A percentile compares a stretch with the other conserved stretches of the same genome.
These are phyloP conservation scores for Alaudala cheleensis DNA, from an alignment of 2,113 vertebrate species.

Conservation along the genomic window DNA sequence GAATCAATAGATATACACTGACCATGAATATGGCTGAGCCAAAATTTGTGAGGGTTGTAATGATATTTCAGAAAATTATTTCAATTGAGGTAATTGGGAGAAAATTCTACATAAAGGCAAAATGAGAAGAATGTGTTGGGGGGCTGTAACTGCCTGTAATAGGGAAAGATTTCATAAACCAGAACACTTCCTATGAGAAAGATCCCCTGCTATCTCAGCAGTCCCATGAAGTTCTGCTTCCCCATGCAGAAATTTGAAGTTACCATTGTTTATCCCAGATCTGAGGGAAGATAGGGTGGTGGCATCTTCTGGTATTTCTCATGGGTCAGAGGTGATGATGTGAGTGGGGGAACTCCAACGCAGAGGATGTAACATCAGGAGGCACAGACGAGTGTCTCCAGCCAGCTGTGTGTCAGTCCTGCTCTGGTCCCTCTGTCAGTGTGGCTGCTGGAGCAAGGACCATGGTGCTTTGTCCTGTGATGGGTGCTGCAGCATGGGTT, in stretches of 20 bases:
- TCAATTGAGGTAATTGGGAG: neutral
- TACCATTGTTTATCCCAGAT: neutral
- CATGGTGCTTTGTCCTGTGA: neutral
- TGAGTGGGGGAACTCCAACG: neutral
- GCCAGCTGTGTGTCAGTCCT: neutral
- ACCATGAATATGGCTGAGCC: neutral
- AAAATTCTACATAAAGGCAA: neutral
- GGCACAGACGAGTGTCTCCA: accelerated
- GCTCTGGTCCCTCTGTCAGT: accelerated
- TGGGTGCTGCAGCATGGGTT: accelerated
- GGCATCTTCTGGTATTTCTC: neutral
- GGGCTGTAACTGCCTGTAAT: neutral
- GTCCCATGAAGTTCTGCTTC: neutral
- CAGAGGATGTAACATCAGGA: neutral
- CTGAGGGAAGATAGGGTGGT: neutral
- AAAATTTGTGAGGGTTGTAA: neutral
- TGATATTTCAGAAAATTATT: neutral
- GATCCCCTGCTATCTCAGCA: conserved; percentile 13
- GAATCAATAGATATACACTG: neutral
- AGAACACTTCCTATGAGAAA: neutral
- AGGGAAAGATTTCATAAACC: neutral
- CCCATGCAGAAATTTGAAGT: neutral
- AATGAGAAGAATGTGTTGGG: neutral
- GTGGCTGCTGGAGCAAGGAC: accelerated
- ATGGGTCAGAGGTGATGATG: neutral